Percentiles rank a stretch among this genome's conserved stretches.
Evolutionary conservation across 2,888 invertebrate genomes (phyloP).

Genomic region (Heliothis peltigera): DNA sequence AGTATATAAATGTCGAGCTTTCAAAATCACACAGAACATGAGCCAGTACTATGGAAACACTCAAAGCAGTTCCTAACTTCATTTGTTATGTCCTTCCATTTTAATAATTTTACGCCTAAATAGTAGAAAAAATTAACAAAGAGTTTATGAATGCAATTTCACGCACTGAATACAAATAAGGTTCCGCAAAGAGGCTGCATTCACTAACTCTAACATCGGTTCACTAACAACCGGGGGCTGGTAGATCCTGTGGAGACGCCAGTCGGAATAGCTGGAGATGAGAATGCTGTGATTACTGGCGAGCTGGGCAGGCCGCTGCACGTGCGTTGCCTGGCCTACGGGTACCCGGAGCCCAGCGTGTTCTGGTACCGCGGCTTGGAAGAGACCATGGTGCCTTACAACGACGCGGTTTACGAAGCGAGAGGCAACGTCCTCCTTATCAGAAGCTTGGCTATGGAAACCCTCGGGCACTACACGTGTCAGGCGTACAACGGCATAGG

Average conservation of each 20-base stretch:
- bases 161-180: constrained; percentile 21
- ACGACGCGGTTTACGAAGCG: constrained; percentile 92
- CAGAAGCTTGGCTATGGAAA: constrained; percentile 91
- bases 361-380: constrained; percentile 95
- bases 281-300: constrained; percentile 91
- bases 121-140: constrained; percentile 70
- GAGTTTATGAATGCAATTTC: constrained; percentile 73
- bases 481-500: constrained; percentile 96
- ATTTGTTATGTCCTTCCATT: constrained; percentile 70
- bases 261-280: constrained; percentile 92
- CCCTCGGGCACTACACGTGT: constrained; percentile 96
- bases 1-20: not conserved
- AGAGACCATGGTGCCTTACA: constrained; percentile 93
- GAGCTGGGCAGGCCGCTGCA: constrained; percentile 92
- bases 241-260: constrained; percentile 90
- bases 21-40: not conserved
- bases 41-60: constrained; percentile 55
- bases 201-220: constrained; percentile 65
- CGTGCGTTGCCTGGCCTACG: constrained; percentile 95
- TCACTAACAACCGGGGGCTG: constrained; percentile 71
- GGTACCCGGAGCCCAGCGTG: constrained; percentile 94
- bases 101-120: constrained; percentile 68
- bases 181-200: constrained; percentile 55
- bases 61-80: constrained; percentile 63
- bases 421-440: constrained; percentile 94